phyloP scores from a whole-genome alignment of 2,113 vertebrate genomes.

The Rutilus rutilus region DNA sequence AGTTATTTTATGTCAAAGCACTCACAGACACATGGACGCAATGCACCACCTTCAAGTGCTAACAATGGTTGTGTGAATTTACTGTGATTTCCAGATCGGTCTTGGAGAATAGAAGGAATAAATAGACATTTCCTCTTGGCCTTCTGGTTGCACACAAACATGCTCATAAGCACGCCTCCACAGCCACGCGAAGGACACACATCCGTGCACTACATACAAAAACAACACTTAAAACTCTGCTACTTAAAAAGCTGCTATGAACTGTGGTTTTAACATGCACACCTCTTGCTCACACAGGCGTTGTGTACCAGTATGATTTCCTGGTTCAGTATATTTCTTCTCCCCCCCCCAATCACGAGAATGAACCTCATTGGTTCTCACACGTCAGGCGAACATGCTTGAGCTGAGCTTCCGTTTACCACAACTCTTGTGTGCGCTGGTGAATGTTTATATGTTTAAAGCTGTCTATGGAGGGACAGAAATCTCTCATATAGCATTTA shows the following conservation, averaged over 20 bases:
- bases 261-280: background rate
- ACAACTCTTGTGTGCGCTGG: no score
- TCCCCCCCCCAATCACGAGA: no score
- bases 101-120: conserved; percentile 55
- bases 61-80: conserved; percentile 44
- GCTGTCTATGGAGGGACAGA: no score
- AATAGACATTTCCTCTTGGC: conserved; percentile 56
- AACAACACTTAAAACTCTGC: background rate
- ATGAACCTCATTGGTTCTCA: no score
- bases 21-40: conserved; percentile 12
- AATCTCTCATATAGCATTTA: no score
- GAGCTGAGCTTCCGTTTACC: no score
- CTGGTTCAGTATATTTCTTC: background rate
- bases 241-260: background rate
- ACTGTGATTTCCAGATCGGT: conserved; percentile 40
- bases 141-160: conserved; percentile 15
- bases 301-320: background rate
- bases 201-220: background rate
- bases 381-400: no score
- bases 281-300: background rate
- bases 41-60: conserved; percentile 5
- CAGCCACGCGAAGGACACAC: background rate
- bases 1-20: conserved; percentile 17
- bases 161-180: background rate
- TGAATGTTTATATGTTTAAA: no score